Evolutionary conservation across 1,140 invertebrate genomes (phyloP), one percentile per base, ranked within the genome.

Genomic region (Pemphigus obesinymphae): DNA sequence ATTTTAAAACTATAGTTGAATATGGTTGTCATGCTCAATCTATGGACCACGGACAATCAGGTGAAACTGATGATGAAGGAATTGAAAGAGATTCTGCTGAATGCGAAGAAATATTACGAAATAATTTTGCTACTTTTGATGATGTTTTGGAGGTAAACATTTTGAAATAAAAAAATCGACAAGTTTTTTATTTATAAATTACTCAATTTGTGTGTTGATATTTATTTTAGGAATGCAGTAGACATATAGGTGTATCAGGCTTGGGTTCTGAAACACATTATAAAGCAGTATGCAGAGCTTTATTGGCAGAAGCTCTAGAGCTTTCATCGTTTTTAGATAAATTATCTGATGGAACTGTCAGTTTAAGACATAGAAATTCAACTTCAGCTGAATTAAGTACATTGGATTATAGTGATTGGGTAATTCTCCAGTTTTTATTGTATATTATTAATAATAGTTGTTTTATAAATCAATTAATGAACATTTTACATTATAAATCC

Each of bases 281-380:
- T 88, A 92, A 92, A 85, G 95, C 95, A 70, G 95, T 98, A 55
- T 96, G 96, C 86, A 89, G 95, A 80, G 96, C 95, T 31, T 89
- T 97, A 83, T 94, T 97, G 29, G 91, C 94, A 2, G 96, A 99
- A 88, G 93, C 94, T 20, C 88, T 95, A 37, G 96, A 98, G 87
- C 89, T 99, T 75, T 91, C 94, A 20, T 92, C 93, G 31, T 98
- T 98, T 89, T 89, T 98, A 73, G 92, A 95, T 85, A 93, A 93
- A 86, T 94, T 97, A 37, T 90, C 88, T 26, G 86, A 87, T 82
- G 88, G 87, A 63, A 86, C 87, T 5, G 87, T 90, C 75, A 90
- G 90, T 84, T 86, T 92, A 83, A 89, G 90, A 76, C 88, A 89
- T 23, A 87, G 89, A 83, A 87, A 88, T 43, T 88, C 89, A 82